Conservation (phyloP, 2,797 vertebrate species). For the Alfaro cultratus region DNA sequence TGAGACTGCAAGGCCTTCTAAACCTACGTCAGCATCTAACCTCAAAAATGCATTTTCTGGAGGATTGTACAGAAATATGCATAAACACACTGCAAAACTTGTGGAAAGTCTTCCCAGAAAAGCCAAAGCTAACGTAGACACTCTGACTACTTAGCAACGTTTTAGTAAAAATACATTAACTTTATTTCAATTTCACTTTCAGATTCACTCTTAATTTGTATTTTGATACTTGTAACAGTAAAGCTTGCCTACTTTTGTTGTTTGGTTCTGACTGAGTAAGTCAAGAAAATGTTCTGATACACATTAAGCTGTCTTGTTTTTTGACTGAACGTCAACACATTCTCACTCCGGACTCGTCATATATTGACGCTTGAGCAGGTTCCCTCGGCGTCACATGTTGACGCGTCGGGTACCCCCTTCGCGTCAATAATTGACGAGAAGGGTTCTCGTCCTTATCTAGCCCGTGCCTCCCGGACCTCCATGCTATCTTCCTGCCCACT, state of each 20-base stretch:
- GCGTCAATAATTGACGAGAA: too few relatives aligned
- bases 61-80: background rate
- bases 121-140: background rate
- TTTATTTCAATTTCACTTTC: background rate
- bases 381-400: too few relatives aligned
- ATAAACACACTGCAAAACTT: background rate
- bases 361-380: too few relatives aligned
- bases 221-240: slow-evolving; percentile 23
- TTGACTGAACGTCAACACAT: slow-evolving; percentile 69
- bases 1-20: background rate
- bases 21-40: background rate
- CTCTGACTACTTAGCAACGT: background rate
- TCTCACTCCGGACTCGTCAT: too few relatives aligned
- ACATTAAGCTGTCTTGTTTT: slow-evolving; percentile 52
- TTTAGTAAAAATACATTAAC: background rate
- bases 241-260: slow-evolving; percentile 41
- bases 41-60: background rate
- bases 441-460: too few relatives aligned
- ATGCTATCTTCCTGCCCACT: too few relatives aligned
- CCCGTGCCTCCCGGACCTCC: too few relatives aligned
- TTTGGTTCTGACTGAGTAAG: slow-evolving; percentile 51
- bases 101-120: background rate
- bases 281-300: slow-evolving; percentile 47
- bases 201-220: slow-evolving; percentile 6
- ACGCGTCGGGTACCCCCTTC: too few relatives aligned